These are phyloP conservation scores for Anabacerthia variegaticeps DNA, from an alignment of 2,797 vertebrate species.

Conservation along the genomic window DNA sequence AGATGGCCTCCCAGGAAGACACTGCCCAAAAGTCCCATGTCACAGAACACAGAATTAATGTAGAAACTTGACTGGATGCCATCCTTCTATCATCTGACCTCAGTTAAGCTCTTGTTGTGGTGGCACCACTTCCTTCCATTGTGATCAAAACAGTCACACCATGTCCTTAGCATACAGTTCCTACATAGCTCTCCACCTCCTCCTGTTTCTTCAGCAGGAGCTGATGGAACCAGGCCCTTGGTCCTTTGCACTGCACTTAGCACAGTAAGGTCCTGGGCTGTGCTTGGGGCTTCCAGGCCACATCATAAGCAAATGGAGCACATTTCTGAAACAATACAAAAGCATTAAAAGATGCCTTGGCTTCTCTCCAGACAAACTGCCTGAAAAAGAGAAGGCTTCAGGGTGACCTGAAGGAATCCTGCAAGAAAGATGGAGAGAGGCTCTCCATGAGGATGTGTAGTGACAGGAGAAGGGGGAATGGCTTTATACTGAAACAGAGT, in stretches of 20 bases:
- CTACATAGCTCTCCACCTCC: neutral
- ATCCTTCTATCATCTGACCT: neutral
- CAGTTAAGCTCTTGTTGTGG: neutral
- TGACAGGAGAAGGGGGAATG: neutral
- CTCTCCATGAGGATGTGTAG: too few relatives aligned
- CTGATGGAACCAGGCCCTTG: neutral
- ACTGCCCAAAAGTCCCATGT: neutral
- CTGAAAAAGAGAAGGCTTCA: neutral
- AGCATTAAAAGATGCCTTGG: neutral
- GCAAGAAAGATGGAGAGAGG: too few relatives aligned
- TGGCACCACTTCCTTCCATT: neutral
- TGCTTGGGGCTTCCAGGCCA: neutral
- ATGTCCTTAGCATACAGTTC: neutral
- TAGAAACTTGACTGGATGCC: neutral
- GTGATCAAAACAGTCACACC: neutral
- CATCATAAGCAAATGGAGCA: neutral
- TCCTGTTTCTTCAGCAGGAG: neutral
- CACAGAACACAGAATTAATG: neutral
- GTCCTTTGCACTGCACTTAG: neutral
- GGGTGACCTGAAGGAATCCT: neutral
- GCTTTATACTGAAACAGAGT: neutral
- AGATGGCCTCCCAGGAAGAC: neutral
- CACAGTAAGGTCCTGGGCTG: neutral
- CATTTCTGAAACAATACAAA: neutral
- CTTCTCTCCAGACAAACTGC: neutral